Percentiles rank a stretch among this genome's conserved stretches.
These are phyloP conservation scores for Pharmacophagus antenor DNA, from an alignment of 2,888 invertebrate genomes.

Conservation along the genomic window DNA sequence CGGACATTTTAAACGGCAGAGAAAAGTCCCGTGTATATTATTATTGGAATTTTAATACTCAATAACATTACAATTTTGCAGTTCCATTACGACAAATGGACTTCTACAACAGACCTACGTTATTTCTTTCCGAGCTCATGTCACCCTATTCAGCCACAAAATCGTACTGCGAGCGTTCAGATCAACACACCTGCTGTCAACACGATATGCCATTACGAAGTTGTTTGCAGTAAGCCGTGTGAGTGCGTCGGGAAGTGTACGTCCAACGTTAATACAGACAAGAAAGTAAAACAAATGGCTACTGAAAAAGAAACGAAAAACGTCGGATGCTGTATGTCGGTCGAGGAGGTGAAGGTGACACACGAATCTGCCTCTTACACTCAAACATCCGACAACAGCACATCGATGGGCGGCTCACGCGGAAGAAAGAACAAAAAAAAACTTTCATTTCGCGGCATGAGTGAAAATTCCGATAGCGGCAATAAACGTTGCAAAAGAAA, in stretches of 20 bases:
- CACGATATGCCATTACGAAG: slow-evolving; percentile 35
- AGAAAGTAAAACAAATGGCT: slow-evolving; percentile 2
- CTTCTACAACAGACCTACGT: slow-evolving; percentile 68
- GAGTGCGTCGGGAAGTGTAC: slow-evolving; percentile 34
- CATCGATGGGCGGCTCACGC: slow-evolving; percentile 34
- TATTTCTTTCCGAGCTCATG: slow-evolving; percentile 58
- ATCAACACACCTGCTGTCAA: slow-evolving; percentile 41
- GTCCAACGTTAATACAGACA: not conserved
- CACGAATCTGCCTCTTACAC: not conserved
- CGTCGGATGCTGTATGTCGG: slow-evolving; percentile 33
- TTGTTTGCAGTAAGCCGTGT: slow-evolving; percentile 41
- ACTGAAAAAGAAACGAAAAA: slow-evolving; percentile 7
- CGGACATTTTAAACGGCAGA: too few species aligned
- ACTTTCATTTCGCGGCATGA: slow-evolving; percentile 26
- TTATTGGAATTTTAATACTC: not conserved
- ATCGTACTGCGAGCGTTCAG: slow-evolving; percentile 43
- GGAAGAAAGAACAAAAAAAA: slow-evolving; percentile 26
- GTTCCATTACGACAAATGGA: slow-evolving; percentile 67
- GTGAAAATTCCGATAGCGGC: slow-evolving; percentile 7
- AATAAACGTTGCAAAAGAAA: slow-evolving; percentile 19
- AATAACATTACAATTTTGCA: slow-evolving; percentile 36
- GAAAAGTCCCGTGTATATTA: too few species aligned
- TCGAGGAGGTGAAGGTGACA: slow-evolving; percentile 28
- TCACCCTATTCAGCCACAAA: slow-evolving; percentile 11
- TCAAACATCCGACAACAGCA: slow-evolving; percentile 3